Conservation (phyloP, 2,797 vertebrate genomes). For the Diplodus sargus region DNA sequence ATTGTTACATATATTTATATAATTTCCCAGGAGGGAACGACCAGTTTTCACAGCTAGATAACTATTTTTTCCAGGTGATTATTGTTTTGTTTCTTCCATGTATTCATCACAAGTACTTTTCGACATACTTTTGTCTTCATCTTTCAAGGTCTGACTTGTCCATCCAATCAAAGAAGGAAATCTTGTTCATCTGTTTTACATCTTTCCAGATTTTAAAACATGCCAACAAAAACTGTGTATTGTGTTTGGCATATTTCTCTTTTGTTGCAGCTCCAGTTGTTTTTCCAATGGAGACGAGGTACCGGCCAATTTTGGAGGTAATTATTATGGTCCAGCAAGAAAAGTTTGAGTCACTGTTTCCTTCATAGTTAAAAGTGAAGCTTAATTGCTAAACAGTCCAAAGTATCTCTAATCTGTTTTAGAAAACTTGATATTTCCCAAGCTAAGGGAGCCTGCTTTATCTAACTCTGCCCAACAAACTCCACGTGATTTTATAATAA, state of each 20-base stretch:
- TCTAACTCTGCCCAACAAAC: too few relatives aligned
- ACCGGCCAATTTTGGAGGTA: conserved; percentile 64
- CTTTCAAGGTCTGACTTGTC: neutral
- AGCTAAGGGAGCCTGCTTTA: too few relatives aligned
- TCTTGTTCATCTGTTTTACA: neutral
- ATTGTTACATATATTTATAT: too few relatives aligned
- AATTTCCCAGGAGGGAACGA: too few relatives aligned
- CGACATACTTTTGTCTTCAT: too few relatives aligned
- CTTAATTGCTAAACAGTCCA: too few relatives aligned
- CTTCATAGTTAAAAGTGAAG: neutral
- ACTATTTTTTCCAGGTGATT: neutral
- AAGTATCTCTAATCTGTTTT: too few relatives aligned
- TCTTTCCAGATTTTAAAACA: neutral
- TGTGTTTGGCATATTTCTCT: neutral
- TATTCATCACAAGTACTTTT: neutral
- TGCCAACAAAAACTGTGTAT: neutral
- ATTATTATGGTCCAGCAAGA: neutral
- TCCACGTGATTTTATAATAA: too few relatives aligned
- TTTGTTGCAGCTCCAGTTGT: conserved; percentile 43
- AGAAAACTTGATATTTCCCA: too few relatives aligned
- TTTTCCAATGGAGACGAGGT: conserved; percentile 56
- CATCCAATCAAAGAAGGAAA: too few relatives aligned
- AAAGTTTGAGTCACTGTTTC: neutral
- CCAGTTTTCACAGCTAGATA: neutral
- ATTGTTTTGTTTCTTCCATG: neutral